Percentiles rank a stretch among this genome's conserved stretches.
phyloP scores from a whole-genome alignment of 2,888 invertebrate genomes.

The Yponomeuta cagnagella region DNA sequence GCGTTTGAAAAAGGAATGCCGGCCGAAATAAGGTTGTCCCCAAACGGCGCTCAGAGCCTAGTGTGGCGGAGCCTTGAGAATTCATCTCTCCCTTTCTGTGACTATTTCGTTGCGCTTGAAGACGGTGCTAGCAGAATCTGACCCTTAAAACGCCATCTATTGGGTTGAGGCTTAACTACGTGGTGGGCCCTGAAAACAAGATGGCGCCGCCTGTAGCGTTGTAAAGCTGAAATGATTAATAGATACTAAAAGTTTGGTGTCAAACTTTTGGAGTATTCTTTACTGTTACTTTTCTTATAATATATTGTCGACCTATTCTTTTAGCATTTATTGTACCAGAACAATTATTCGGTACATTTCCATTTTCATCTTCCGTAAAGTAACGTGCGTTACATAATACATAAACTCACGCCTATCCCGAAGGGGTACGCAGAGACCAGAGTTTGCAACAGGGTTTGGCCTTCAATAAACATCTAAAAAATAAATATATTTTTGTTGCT shows the following conservation, averaged over 20 bases:
- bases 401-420: too few species aligned
- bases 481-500: too few species aligned
- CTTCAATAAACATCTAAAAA: too few species aligned
- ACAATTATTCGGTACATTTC: too few species aligned
- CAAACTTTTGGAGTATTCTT: conserved; percentile 6
- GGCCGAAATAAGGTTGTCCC: conserved; percentile 39
- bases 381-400: too few species aligned
- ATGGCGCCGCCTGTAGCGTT: conserved; percentile 46
- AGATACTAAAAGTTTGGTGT: conserved; percentile 20
- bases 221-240: conserved; percentile 13
- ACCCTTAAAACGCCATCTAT: conserved; percentile 53
- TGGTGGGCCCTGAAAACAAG: conserved; percentile 35
- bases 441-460: too few species aligned
- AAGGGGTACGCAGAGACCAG: too few species aligned
- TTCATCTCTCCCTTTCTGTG: conserved; percentile 69
- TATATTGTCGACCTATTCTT: too few species aligned
- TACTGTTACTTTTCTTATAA: too few species aligned
- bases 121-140: conserved; percentile 62
- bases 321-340: too few species aligned
- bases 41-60: conserved; percentile 33
- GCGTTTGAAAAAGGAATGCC: conserved; percentile 56
- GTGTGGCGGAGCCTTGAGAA: conserved; percentile 59
- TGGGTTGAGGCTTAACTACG: conserved; percentile 32
- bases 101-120: conserved; percentile 50
- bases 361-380: too few species aligned